phyloP scores from a whole-genome alignment of 2,113 vertebrate genomes.

The Lampris megalopsis region DNA sequence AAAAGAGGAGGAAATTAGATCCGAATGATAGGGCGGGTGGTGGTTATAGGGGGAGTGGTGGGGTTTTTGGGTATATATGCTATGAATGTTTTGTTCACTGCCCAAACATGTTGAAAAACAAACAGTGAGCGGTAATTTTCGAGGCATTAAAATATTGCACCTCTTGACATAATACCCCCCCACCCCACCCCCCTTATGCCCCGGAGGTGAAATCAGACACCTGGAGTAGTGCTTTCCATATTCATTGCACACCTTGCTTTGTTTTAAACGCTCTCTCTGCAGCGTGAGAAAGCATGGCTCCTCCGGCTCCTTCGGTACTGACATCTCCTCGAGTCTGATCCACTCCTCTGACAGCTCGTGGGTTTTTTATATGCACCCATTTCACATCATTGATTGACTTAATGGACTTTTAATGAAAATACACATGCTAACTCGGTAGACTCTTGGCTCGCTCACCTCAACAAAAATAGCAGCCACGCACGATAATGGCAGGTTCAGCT shows the following conservation, averaged over 20 bases:
- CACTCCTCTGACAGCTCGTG: conserved; percentile 47
- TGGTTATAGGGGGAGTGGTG: conserved; percentile 67
- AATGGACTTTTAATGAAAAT: conserved; percentile 56
- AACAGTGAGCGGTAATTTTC: conserved; percentile 68
- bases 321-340: conserved; percentile 53
- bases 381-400: conserved; percentile 54
- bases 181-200: conserved; percentile 49
- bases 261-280: conserved; percentile 58
- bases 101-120: conserved; percentile 71
- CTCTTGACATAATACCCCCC: conserved; percentile 16
- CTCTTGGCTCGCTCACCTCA: no score
- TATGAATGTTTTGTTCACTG: conserved; percentile 59
- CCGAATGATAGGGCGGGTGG: conserved; percentile 71
- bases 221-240: conserved; percentile 62
- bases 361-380: conserved; percentile 35
- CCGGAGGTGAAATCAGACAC: conserved; percentile 73
- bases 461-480: no score
- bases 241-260: conserved; percentile 59
- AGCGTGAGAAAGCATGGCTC: conserved; percentile 62
- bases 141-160: conserved; percentile 65
- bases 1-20: conserved; percentile 82
- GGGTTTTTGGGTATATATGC: conserved; percentile 57
- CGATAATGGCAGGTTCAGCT: no score
- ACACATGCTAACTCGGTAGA: conserved; percentile 29
- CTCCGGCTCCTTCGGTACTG: conserved; percentile 57